These are phyloP conservation scores for Macquaria australasica DNA, from an alignment of 2,113 vertebrate species.

Conservation along the genomic window DNA sequence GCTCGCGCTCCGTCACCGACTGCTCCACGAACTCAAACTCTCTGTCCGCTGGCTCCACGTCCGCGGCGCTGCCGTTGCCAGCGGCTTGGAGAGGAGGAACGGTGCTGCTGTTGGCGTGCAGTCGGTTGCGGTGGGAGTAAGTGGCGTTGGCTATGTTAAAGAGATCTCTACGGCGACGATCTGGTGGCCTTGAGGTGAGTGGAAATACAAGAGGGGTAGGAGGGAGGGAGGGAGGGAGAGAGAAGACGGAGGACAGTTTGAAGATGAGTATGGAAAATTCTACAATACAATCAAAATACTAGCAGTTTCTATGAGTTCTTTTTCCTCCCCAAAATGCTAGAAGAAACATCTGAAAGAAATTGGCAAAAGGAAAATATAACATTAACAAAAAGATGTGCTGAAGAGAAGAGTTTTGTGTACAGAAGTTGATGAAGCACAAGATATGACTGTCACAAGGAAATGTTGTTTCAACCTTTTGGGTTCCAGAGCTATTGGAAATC, in stretches of 20 bases:
- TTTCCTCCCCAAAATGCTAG: background rate
- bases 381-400: background rate
- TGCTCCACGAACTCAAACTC: conserved; percentile 91
- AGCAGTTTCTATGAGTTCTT: background rate
- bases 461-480: background rate
- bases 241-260: background rate
- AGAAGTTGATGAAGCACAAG: background rate
- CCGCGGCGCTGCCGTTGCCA: conserved; percentile 79
- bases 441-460: background rate
- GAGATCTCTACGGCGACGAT: conserved; percentile 92
- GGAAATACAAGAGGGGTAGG: background rate
- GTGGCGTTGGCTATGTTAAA: conserved; percentile 88
- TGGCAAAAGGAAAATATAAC: background rate
- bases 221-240: background rate
- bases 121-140: conserved; percentile 57
- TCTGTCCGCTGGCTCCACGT: conserved; percentile 78
- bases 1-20: conserved; percentile 88
- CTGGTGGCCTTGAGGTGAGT: conserved; percentile 79
- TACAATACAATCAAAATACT: background rate
- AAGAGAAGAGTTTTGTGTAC: background rate
- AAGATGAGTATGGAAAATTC: background rate
- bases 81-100: conserved; percentile 62
- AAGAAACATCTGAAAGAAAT: background rate
- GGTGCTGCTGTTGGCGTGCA: conserved; percentile 77
- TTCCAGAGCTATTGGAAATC: conserved; percentile 18